Base-by-base conservation (phyloP, 2,797 vertebrate species). In the Xenops minutus region DNA sequence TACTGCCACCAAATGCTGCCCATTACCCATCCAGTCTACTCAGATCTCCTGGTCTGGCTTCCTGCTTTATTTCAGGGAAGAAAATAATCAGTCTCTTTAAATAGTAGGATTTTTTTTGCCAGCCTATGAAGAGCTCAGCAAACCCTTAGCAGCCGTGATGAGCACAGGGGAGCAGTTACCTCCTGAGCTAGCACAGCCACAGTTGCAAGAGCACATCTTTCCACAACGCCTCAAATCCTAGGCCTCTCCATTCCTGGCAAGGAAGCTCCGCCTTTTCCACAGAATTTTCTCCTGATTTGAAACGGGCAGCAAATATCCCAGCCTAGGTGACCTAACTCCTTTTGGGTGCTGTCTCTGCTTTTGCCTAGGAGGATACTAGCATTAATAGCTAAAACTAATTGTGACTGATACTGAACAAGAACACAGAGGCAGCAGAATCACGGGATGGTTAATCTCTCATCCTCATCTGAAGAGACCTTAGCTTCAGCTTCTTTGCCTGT, bases 11-110 rank as follows among this genome's bases (percentile, higher is more conserved):
- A 75, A 2, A 9, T 24, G 22, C 76, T 2, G 0, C 46, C 79
- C 3, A 1, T 61, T 56, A 55, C 19, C 46, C 0, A 0, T 44
- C 8, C 8, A 19, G 27, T 12, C 61, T 77, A 26, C 34, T 71
- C 56, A 27, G 20, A 78, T 56, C 36, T 29, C 71, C 61, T 3
- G 1, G 41, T 29, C 27, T n/a, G 54, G 54, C 56, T 81, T 75
- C 21, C 34, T 56, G 36, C 41, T 64, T 84, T 19, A 58, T 85
- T 91, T 68, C 51, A 54, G 41, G 21, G 12, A 58, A 88, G 34
- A 77, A 61, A 37, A 52, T 39, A 63, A 63, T 43, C 14, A 52
- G 73, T 49, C 34, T 17, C 32, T 61, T 89, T 46, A 39, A 93
- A 49, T 11, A 62, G 32, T 0, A 81, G 41, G 6, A 6, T 3